Evolutionary conservation across 2,888 invertebrate species (phyloP), one percentile per base, ranked within the genome.

Genomic region (Nycteola revayana): DNA sequence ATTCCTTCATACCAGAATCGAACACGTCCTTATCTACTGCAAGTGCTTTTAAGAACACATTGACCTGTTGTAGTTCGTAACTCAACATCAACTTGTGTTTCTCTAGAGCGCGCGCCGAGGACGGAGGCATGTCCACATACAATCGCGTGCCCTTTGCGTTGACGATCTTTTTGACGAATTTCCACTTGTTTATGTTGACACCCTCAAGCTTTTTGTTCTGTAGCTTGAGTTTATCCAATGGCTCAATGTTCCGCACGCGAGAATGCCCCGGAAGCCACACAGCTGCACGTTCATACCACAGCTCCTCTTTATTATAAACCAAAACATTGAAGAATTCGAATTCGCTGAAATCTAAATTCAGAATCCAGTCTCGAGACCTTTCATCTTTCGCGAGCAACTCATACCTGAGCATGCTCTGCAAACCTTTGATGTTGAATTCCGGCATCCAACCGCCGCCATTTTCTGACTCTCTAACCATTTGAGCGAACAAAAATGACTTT

Each of bases 181-280:
- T 86, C 87, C 87, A 88, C 66, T 74, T 80, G 60, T 65, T 59
- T 49, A 87, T 60, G 37, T 79, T 66, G 32, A 80, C 57, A 10
- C 66, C 77, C 1, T 69, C 63, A 10, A 80, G 43, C 4, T 57
- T 42, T 32, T 49, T 72, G 44, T 88, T 88, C 56, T 88, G 87
- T 38, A 87, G 44, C 36, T 67, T 72, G 1, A 88, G 69, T 36
- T 85, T 86, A 0, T 60, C 59, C 3, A 85, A 48, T 3, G 87
- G 86, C 29, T 79, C 77, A 17, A 81, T 58, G 32, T 66, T 64
- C 11, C 66, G 61, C 36, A 55, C 64, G 47, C 66, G 71, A 32
- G 81, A 78, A 60, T 85, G 83, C 4, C 82, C 83, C 1, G 84
- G 86, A 10, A 88, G 60, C 84, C 85, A 86, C 11, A 88, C 68